These are phyloP conservation scores for Dryomyza anilis DNA, from an alignment of 2,888 invertebrate species.

Conservation along the genomic window DNA sequence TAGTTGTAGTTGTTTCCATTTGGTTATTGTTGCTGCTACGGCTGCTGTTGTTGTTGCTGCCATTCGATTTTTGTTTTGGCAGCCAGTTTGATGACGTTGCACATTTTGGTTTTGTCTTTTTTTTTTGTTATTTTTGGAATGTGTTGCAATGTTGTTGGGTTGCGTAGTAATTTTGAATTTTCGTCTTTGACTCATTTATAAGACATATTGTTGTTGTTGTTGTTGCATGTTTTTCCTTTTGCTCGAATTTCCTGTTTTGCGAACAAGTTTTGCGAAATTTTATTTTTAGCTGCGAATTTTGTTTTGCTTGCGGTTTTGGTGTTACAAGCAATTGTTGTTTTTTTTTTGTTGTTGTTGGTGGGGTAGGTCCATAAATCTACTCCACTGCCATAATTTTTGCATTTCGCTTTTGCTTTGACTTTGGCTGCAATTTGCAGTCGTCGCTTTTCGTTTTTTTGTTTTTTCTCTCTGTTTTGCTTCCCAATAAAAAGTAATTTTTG, in stretches of 20 bases:
- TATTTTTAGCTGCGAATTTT: slow-evolving; percentile 42
- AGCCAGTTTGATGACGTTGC: neutral
- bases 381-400: slow-evolving; percentile 46
- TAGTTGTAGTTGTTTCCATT: neutral
- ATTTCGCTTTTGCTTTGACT: slow-evolving; percentile 36
- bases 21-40: neutral
- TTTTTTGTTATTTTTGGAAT: too few relatives aligned
- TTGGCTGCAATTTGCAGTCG: neutral
- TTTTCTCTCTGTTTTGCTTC: neutral
- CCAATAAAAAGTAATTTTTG: slow-evolving; percentile 15
- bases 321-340: neutral
- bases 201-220: too few relatives aligned
- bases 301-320: slow-evolving; percentile 39
- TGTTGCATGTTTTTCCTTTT: too few relatives aligned
- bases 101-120: too few relatives aligned
- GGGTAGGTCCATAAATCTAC: slow-evolving; percentile 45
- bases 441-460: neutral
- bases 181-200: too few relatives aligned
- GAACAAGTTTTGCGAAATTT: slow-evolving; percentile 26
- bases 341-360: slow-evolving; percentile 25
- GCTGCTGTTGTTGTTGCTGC: neutral
- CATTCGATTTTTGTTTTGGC: neutral
- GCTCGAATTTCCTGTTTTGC: slow-evolving; percentile 21
- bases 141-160: too few relatives aligned
- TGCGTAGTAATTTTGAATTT: too few relatives aligned